Evolutionary conservation across 2,113 vertebrate species (phyloP), one percentile per base, ranked within the genome.

Genomic region (Polypterus senegalus): DNA sequence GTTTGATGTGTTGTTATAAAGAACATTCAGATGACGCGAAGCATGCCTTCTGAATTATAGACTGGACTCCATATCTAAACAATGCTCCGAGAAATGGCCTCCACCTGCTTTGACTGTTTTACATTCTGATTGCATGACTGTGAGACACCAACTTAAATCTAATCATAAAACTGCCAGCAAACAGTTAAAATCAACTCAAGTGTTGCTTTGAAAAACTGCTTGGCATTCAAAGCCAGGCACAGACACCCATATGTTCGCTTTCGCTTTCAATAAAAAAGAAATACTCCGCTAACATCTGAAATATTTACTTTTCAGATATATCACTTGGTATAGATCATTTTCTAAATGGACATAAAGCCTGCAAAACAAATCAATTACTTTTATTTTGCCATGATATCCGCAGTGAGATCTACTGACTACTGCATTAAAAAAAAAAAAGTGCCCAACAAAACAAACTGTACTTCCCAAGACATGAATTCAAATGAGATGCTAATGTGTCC

Each of bases 401-500:
- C 56, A 57, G 10, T 49, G 61, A 45, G 61, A 53, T 49, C 64
- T 57, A 54, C 51, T 11, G 11, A 54, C 65, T 64, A 72, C 64
- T 43, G 5, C 7, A 51, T 43, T 11, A 55, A 61, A 63, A 53
- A 54, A 44, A 65, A 65, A 67, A 76, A 5, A 49, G 62, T 27
- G 27, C 27, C 27, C 27, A 27, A 27, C 27, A 27, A 27, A 27
- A 63, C 56, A 59, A 66, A 62, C 53, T 11, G 48, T 1, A 63
- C 51, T 3, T 11, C 60, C 61, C 61, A 8, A 49, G 48, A 59
- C 75, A 61, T 51, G 54, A 9, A 57, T 55, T 67, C 68, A 61
- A 58, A 76, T 73, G 68, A 76, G 76, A 81, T 80, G 74, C 76
- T 79, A 81, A 83, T 80, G 67, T 66, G 62, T 61, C 61, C 59